Base-by-base conservation (phyloP, 1,140 invertebrate species). In the Notospermus geniculatus region DNA sequence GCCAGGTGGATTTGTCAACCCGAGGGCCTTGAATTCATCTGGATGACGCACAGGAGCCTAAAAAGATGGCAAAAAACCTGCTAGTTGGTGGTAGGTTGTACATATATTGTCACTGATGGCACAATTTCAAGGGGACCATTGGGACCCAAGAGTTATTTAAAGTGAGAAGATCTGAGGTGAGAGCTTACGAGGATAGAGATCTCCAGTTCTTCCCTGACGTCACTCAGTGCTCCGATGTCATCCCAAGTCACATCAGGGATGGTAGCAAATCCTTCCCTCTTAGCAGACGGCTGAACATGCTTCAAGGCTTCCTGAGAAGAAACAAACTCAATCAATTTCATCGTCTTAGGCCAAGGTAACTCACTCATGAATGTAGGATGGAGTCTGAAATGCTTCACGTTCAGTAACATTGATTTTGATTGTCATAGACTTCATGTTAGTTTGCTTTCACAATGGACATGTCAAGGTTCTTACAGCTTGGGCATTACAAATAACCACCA, bases 171-270 rank as follows among this genome's bases (percentile, higher is more conserved):
- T n/a, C n/a, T n/a, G n/a, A 36, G 15, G 4, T 36, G 32, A 36
- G 15, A 36, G 55, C 65, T 83, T 78, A 91, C 90, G 80, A 98
- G 80, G 63, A 99, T 95, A 45, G 92, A 88, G 74, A 93, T 84
- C 79, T 95, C 87, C 22, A 99, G 83, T 76, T 97, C 92, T 69
- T 94, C 87, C 57, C 95, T 83, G 41, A 99, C 90, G 75, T 92
- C 86, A 32, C 87, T 85, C 11, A 99, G 77, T 0, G 95, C 96
- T 1, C 97, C 97, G 70, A 99, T 88, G 83, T 99, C 94, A 63
- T 93, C 88, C 97, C 97, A 99, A 0, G 92, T 95, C 0, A 93
- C 91, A 84, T 97, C 92, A 13, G 97, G 96, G 22, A 99, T 92
- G 7, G 95, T 97, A 2, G 92, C 91, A 83, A 99, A 98, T 53